These are phyloP conservation scores for Hartigia nigra DNA, from an alignment of 2,888 invertebrate species.

Conservation along the genomic window DNA sequence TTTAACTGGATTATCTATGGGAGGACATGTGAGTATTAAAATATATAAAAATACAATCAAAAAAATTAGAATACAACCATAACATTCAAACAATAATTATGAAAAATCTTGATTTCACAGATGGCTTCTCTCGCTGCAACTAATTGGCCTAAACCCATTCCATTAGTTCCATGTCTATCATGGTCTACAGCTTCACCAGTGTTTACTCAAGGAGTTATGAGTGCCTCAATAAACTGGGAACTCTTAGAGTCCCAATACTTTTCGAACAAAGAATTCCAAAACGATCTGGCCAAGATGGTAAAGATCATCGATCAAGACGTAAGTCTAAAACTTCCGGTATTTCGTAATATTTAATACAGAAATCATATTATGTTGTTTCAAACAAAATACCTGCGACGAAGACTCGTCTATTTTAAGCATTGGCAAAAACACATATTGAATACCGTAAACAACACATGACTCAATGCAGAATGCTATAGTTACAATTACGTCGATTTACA, in stretches of 20 bases:
- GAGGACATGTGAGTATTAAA: constrained; percentile 86
- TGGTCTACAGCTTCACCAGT: constrained; percentile 98
- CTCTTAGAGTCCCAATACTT: constrained; percentile 89
- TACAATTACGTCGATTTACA: neutral
- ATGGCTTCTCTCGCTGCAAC: constrained; percentile 98
- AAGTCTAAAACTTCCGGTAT: constrained; percentile 33
- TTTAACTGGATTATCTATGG: constrained; percentile 96
- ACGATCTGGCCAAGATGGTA: constrained; percentile 89
- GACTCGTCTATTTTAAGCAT: neutral
- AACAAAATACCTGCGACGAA: neutral
- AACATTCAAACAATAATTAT: constrained; percentile 20
- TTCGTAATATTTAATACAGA: neutral
- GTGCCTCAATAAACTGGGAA: constrained; percentile 94
- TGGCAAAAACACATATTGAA: neutral
- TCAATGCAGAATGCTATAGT: neutral
- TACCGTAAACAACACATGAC: constrained; percentile 2
- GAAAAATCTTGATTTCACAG: constrained; percentile 67
- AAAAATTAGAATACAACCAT: constrained; percentile 1
- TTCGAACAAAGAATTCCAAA: constrained; percentile 81
- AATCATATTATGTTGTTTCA: neutral
- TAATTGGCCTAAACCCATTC: constrained; percentile 94
- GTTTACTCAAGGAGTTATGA: constrained; percentile 96
- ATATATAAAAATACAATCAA: neutral
- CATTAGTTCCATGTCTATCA: constrained; percentile 94
- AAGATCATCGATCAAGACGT: constrained; percentile 79